Base-by-base conservation (phyloP, 53 echinoderm and acorn worm species). In the Echinarachnius parma region DNA sequence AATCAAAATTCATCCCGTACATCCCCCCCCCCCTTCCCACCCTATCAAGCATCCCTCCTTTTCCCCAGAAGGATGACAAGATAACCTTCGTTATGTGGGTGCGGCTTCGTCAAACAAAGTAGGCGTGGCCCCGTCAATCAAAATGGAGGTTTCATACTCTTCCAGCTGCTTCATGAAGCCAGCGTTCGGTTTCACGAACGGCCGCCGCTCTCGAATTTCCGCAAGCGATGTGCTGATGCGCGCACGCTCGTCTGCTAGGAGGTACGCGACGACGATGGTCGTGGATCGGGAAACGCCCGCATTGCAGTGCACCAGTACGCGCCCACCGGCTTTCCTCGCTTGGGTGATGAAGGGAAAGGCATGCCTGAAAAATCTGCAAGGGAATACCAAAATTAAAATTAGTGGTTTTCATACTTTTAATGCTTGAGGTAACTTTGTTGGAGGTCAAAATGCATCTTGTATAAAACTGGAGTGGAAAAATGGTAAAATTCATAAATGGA, bases 221-320 rank as follows among this genome's bases (percentile, higher is more conserved):
- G 60, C 57, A 14, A 84, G 54, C 19, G 77, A 72, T n/a, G 48
- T 78, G 11, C 82, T 56, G 13, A 95, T 53, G 25, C 58, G 59
- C 18, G 56, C 61, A 2, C 79, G 71, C 65, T 95, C 94, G 56
- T 61, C 75, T 4, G 66, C 60, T 34, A 95, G 82, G 21, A 95
- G 61, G 36, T 95, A 95, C 8, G 77, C 95, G 11, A 83, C 46
- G 25, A 81, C 75, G 10, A 95, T 75, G 19, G 86, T 90, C n/a
- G 81, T 79, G 34, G 90, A 90, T 14, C 90, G 69, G 3, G 90
- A 90, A 19, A 66, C 84, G 13, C 95, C 87, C 0, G 95, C 95
- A 56, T 95, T 95, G 63, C 95, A 95, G 62, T 95, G 95, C 15
- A 95, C 82, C 16, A 95, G 58, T 2, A 84, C 82, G 5, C 48